Evolutionary conservation across 2,888 invertebrate species (phyloP), one percentile per base, ranked within the genome.

Genomic region (Agonopterix subpropinquella): DNA sequence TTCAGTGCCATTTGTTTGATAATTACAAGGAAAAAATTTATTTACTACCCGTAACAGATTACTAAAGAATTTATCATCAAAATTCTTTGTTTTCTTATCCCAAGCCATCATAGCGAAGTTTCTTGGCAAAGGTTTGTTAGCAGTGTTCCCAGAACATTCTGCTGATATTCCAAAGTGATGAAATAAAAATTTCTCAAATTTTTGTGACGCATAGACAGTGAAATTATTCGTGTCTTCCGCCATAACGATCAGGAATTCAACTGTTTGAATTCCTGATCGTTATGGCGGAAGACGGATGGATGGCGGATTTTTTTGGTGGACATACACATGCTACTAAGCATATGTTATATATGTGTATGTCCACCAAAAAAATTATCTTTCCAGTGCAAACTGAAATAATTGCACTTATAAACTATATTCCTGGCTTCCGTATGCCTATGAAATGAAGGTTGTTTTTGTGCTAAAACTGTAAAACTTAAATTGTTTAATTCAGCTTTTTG

Each of bases 21-120:
- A 65, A 49, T 57, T 53, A 55, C 55, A 67, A 28, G 75, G 73
- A 41, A 81, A 71, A 52, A 70, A 73, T n/a, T 59, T 54, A 53
- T 70, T 70, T 13, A 84, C 15, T 46, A 56, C 57, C 11, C 50
- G 52, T 43, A 61, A 61, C 11, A 85, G 60, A 43, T 60, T 62
- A n/a, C 45, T n/a, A 64, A 68, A 82, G 59, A 85, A 86, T 4
- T 11, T 35, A 8, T 65, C 52, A 63, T 84, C 64, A 71, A 83
- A 83, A 13, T 51, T 50, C 36, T 67, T 73, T 8, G 53, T 55
- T 49, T 64, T 57, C 53, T 69, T 83, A 44, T 76, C 65, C 77
- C 82, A 86, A 42, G 77, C 49, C 68, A 80, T 64, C 41, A 80
- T 57, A 44, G 54, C 63, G 41, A 68, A 53, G 67, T 77, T 77